Conservation (phyloP, 2,113 vertebrate genomes). For the Porphyrio hochstetteri region DNA sequence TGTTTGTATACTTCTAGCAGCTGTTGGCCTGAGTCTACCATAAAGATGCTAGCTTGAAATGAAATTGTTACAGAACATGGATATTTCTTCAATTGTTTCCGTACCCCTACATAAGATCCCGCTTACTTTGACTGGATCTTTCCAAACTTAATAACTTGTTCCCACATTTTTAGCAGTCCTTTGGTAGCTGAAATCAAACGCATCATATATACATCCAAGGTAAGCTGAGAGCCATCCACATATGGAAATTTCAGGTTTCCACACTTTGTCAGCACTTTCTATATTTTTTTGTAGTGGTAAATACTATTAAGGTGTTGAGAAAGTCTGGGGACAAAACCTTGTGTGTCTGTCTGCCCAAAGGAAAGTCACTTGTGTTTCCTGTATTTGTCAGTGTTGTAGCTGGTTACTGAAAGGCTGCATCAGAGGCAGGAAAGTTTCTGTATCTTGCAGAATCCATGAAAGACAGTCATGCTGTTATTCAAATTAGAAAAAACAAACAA, state of each 20-base stretch:
- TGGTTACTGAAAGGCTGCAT: neutral
- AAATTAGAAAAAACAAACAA: neutral
- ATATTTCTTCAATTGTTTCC: neutral
- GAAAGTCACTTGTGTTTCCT: neutral
- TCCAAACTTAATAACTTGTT: neutral
- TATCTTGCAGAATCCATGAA: neutral
- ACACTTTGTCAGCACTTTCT: neutral
- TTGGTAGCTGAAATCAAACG: neutral
- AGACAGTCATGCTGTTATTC: neutral
- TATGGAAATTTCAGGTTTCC: neutral
- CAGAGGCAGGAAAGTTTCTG: neutral
- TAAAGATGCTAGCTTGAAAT: neutral
- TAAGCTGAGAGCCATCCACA: neutral
- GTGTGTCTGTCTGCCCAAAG: neutral
- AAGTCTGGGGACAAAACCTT: neutral
- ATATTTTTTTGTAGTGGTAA: neutral
- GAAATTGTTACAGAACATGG: neutral
- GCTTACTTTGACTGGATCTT: neutral
- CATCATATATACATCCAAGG: rapidly evolving
- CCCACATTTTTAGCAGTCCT: neutral
- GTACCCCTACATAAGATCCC: neutral
- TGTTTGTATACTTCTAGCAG: neutral
- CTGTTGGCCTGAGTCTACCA: neutral
- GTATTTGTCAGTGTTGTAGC: neutral
- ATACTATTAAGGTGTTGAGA: neutral